phyloP scores from a whole-genome alignment of 2,113 vertebrate species.

The Pterocles orientalis region DNA sequence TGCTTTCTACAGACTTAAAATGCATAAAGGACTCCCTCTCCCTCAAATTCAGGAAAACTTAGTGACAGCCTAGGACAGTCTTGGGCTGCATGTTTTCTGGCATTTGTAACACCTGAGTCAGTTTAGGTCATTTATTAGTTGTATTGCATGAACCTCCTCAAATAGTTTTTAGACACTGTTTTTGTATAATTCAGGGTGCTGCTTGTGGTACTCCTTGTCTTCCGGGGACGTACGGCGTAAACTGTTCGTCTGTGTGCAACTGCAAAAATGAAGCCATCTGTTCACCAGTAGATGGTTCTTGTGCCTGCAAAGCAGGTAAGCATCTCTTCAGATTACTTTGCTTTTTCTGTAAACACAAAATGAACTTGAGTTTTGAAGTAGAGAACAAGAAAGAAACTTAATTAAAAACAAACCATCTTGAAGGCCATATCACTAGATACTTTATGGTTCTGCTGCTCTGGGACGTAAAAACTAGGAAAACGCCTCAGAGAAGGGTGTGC shows the following conservation, averaged over 20 bases:
- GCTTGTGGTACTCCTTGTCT: conserved; percentile 85
- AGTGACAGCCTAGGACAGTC: not conserved
- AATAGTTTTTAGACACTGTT: not conserved
- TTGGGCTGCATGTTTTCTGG: not conserved
- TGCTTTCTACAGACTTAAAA: not conserved
- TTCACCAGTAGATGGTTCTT: conserved; percentile 92
- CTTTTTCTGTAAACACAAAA: not conserved
- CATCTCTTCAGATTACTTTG: not conserved
- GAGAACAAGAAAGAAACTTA: not conserved
- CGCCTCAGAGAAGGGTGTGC: not conserved
- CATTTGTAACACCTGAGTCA: not conserved
- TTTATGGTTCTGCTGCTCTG: not conserved
- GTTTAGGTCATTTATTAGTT: not conserved
- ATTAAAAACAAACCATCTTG: not conserved
- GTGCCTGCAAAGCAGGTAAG: conserved; percentile 91
- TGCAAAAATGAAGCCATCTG: conserved; percentile 90
- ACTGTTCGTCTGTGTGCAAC: conserved; percentile 88
- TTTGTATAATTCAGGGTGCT: conserved; percentile 74
- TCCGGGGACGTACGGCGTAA: conserved; percentile 82
- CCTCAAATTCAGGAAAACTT: not conserved
- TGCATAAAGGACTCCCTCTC: not conserved
- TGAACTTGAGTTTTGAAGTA: not conserved
- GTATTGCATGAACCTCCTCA: not conserved
- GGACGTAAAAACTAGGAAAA: not conserved
- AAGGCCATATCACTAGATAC: not conserved